Evolutionary conservation across 2,113 vertebrate species (phyloP), one percentile per base, ranked within the genome.

Genomic region (Neotragus pygmaeus): DNA sequence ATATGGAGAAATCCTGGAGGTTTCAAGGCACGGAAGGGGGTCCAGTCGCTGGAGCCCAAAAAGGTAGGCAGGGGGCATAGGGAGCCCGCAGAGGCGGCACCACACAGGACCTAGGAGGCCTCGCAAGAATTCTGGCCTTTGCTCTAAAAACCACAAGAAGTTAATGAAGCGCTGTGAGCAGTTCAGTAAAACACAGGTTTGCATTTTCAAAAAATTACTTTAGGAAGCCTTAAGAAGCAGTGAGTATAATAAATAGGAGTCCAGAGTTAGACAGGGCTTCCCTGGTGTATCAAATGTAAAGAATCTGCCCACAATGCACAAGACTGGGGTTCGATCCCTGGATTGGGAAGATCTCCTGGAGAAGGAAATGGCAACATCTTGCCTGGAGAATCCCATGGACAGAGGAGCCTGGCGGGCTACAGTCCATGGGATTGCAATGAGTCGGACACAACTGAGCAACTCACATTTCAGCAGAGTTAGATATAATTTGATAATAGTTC

Each of bases 191-290:
- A 45, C 9, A 88, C 14, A 62, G 62, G n/a, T 14, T 28, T 70
- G 39, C 57, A n/a, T 43, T 84, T 57, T 94, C 98, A 9, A 97
- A 98, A 98, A 98, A 98, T 96, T 99, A 98, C 98, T 98, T 99
- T 98, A 99, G 98, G 98, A 98, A 99, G 98, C 98, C 99, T 99
- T 99, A 99, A 99, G 99, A 98, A 98, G 98, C 98, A 99, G 95
- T 93, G 98, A 98, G 98, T 96, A 97, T 93, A 80, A 96, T 81
- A 89, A 98, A 98, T 97, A 98, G 98, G 98, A 99, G 98, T 97
- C 98, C 99, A 98, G 97, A 98, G 97, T 99, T 30, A 57, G 78
- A 84, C 99, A 99, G 98, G n/a, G n/a, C 66, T 70, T 70, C 62
- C 19, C 66, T 39, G 66, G 66, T 39, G n/a, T 19, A 73, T 39